These are phyloP conservation scores for Vombatus ursinus DNA, from an alignment of 2,113 vertebrate genomes.

Conservation along the genomic window DNA sequence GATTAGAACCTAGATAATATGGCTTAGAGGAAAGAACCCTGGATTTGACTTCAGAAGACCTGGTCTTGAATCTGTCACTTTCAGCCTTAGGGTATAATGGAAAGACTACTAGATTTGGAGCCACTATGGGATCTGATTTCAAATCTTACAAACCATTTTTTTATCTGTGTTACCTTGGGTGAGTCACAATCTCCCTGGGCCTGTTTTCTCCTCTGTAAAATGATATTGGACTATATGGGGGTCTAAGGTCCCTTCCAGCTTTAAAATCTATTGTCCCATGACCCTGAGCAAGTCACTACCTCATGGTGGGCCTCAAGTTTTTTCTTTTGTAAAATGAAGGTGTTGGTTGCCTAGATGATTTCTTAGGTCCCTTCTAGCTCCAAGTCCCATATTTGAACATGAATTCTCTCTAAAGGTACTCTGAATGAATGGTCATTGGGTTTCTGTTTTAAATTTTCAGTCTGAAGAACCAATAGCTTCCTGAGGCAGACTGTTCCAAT, in stretches of 20 bases:
- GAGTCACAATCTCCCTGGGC: not conserved
- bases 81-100: not conserved
- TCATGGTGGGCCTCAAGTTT: not conserved
- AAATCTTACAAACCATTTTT: not conserved
- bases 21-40: not conserved
- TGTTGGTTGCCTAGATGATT: not conserved
- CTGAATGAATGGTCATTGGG: not conserved
- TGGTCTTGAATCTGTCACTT: not conserved
- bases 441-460: not conserved
- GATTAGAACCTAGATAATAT: not conserved
- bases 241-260: not conserved
- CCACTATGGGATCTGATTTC: not conserved
- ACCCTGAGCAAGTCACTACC: not conserved
- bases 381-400: not conserved
- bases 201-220: not conserved
- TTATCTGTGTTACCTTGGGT: not conserved
- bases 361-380: not conserved
- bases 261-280: not conserved
- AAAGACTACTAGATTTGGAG: not conserved
- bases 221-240: not conserved
- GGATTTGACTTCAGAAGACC: not conserved
- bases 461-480: not conserved
- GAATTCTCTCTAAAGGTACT: not conserved
- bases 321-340: not conserved
- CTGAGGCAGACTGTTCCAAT: not conserved